Percentiles rank a stretch among this genome's conserved stretches.
Conservation (phyloP, 2,888 invertebrate species). For the Phyllotreta striolata region DNA sequence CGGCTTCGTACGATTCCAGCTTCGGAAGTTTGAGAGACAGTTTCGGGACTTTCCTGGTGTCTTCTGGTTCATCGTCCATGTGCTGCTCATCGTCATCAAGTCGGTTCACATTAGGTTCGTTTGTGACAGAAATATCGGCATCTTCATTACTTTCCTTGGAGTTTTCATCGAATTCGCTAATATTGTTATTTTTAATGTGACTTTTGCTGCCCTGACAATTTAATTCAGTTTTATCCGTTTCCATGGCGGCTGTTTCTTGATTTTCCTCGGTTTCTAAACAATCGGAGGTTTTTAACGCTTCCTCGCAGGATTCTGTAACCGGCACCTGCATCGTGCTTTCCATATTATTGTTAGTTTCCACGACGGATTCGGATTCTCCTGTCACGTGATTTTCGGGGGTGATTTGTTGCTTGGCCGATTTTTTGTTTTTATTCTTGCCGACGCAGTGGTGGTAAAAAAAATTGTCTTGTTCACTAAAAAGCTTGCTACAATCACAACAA, state of each 20-base stretch:
- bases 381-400: slow-evolving; percentile 54
- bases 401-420: slow-evolving; percentile 47
- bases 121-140: slow-evolving; percentile 3
- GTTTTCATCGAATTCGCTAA: slow-evolving; percentile 37
- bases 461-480: slow-evolving; percentile 78
- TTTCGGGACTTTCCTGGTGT: slow-evolving; percentile 68
- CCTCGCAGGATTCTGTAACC: slow-evolving; percentile 29
- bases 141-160: slow-evolving; percentile 23
- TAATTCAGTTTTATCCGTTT: slow-evolving; percentile 16
- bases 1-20: slow-evolving; percentile 53
- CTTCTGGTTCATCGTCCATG: slow-evolving; percentile 38
- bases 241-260: slow-evolving; percentile 22
- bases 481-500: slow-evolving; percentile 82
- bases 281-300: background rate
- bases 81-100: background rate
- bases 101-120: background rate
- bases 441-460: slow-evolving; percentile 78
- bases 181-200: slow-evolving; percentile 38
- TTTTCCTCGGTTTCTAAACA: slow-evolving; percentile 18
- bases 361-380: slow-evolving; percentile 48
- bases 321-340: slow-evolving; percentile 31
- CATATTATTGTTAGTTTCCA: slow-evolving; percentile 23
- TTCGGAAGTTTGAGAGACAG: slow-evolving; percentile 69
- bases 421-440: slow-evolving; percentile 43
- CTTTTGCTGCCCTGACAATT: slow-evolving; percentile 14